Evolutionary conservation across 2,888 invertebrate species (phyloP), one percentile per base, ranked within the genome.

Genomic region (Cheilosia urbana): DNA sequence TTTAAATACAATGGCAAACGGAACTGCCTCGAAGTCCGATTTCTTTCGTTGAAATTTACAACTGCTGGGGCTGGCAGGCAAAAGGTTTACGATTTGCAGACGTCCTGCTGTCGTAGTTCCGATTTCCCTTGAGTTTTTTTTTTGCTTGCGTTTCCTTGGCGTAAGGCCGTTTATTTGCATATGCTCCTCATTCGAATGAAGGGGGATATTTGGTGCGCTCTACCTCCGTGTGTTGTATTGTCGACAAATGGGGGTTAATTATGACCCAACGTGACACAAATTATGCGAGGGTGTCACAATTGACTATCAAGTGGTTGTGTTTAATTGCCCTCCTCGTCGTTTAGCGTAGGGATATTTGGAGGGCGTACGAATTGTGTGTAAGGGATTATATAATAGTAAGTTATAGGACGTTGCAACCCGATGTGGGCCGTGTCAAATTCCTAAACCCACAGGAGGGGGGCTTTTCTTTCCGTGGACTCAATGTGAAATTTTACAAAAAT

Each of bases 171-270:
- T 19, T 47, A 84, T 84, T 75, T 75, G 84, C 73, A 84, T 80
- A 79, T 60, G 47, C 17, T 1, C 13, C 51, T 15, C 51, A 1
- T 42, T 63, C 34, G 30, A 75, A 60, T 21, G 27, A 34, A 58
- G 17, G 75, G 27, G 75, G 75, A 69, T 75, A 73, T 83, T 51
- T 57, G 19, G 55, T 13, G 11, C 1, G 13, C 11, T 4, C 58
- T 13, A 21, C 71, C 51, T 9, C 45, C 53, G 21, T 55, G 62
- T 66, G 72, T 77, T 63, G 62, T 69, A 81, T 72, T 72, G 81
- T 63, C 72, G 85, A 85, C 85, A 85, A 85, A 85, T 85, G 68
- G 76, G 72, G 85, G 81, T 85, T 81, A 85, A 81, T 85, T 85
- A 81, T 85, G 85, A 85, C 81, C 68, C 76, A 81, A 63, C 30